Evolutionary conservation across 2,113 vertebrate species (phyloP), one percentile per base, ranked within the genome.

Genomic region (Pterophyllum scalare): DNA sequence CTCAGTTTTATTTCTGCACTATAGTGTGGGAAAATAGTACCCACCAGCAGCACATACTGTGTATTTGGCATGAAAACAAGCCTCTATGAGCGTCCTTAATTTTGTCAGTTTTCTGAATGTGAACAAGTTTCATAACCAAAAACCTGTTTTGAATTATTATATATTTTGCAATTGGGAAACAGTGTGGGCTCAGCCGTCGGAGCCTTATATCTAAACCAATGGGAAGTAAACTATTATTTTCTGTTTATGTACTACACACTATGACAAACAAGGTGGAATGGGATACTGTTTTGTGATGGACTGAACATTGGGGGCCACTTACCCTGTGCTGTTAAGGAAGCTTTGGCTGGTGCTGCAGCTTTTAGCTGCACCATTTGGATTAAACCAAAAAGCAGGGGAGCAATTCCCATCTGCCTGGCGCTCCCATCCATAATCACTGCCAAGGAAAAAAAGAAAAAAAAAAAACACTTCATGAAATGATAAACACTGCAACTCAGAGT

Each of bases 291-390:
- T 59, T 59, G 59, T 84, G 82, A 93, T 88, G 77, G 80, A 88
- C 59, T 83, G 80, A 90, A 83, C 79, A 87, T 81, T 62, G 81
- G 85, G 64, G 65, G 59, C 67, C 88, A 92, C 97, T 98, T 93
- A 99, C 98, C 98, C 98, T 12, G 97, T 99, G 94, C 98, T 99
- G 92, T 98, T 99, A 82, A 98, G 93, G 91, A 96, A 99, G 94
- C 92, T 98, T 89, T 98, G 97, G 52, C 97, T 98, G 62, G 94
- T 87, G 79, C 95, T 97, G 90, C 98, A 99, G 84, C 97, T 97
- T 94, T 96, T 97, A 54, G 96, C 93, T 0, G 90, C 89, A 38
- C 95, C 95, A 31, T 96, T 95, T 0, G 96, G 97, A 90, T 97
- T 97, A 92, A 97, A 98, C 98, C 98, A 99, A 95, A 99, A 99